A percentile compares a stretch with the other conserved stretches of the same genome.
These are phyloP conservation scores for Drosophila ustulata DNA, from an alignment of 2,888 invertebrate genomes.

Conservation along the genomic window DNA sequence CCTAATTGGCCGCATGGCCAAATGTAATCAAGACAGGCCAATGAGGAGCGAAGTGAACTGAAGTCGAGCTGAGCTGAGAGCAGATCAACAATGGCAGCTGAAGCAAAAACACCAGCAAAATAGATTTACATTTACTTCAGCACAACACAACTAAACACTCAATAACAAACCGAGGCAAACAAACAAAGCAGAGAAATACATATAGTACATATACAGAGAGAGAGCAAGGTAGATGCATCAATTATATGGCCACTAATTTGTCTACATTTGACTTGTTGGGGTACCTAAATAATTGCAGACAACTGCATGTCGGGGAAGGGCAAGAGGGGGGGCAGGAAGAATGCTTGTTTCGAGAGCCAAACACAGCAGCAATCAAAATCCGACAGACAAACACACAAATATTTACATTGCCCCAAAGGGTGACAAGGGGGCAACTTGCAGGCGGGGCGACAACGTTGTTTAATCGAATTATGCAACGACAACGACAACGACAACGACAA, in stretches of 20 bases:
- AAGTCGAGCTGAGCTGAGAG: neutral
- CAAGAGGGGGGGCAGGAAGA: neutral
- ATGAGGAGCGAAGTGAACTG: neutral
- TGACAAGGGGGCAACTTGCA: neutral
- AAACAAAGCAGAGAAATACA: neutral
- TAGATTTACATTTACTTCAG: slow-evolving; percentile 56
- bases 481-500: slow-evolving; percentile 32
- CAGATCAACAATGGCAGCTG: slow-evolving; percentile 26
- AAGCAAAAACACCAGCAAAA: slow-evolving; percentile 54
- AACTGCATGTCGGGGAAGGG: neutral
- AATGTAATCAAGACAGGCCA: slow-evolving; percentile 66
- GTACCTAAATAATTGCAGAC: slow-evolving; percentile 66
- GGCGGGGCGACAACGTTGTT: slow-evolving; percentile 44
- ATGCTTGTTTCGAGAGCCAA: slow-evolving; percentile 33
- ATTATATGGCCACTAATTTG: slow-evolving; percentile 75
- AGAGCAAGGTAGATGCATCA: slow-evolving; percentile 56
- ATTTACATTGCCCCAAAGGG: slow-evolving; percentile 57
- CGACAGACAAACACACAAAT: slow-evolving; percentile 66
- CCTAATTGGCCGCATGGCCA: slow-evolving; percentile 68
- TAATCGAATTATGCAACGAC: slow-evolving; percentile 75
- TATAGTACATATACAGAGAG: neutral
- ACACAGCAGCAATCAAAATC: slow-evolving; percentile 64
- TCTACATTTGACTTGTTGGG: slow-evolving; percentile 60
- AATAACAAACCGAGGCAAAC: slow-evolving; percentile 39
- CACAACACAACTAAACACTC: slow-evolving; percentile 49